Base-by-base conservation (phyloP, 2,888 invertebrate species). In the Ochropleura plecta region DNA sequence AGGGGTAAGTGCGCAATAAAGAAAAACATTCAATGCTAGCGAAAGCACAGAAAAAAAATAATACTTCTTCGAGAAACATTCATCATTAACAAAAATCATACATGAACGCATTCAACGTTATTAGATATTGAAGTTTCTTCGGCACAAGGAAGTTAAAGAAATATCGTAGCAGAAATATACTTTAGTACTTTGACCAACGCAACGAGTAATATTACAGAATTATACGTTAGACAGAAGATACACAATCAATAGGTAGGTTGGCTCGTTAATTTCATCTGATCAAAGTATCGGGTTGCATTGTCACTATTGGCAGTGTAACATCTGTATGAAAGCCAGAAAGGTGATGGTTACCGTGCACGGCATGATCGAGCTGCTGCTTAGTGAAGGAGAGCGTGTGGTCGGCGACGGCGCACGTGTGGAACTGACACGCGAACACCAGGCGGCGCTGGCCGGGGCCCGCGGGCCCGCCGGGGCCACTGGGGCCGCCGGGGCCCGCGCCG, bases 361-460 rank as follows among this genome's bases (percentile, higher is more conserved):
- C 98, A 89, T 98, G 97, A 95, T 99, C 99, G 86, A 99, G 97
- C 92, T 99, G 99, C 90, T 98, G 98, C 91, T 98, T 98, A 78
- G 98, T 98, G 96, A 99, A 98, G 89, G 98, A 97, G 73, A 99
- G 97, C 79, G 98, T 98, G 94, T 98, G 98, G 92, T 98, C 98
- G 65, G 98, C 97, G 84, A 99, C 98, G 71, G 99, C 99, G 96
- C 99, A 99, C 7, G 99, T 99, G 97, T 99, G 99, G 96, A 99
- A 99, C 97, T 99, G 98, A 92, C 98, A 98, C 68, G 98, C 97
- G 96, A 98, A 98, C 87, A 98, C 97, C n/a, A 98, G 97, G 88
- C 98, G 98, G 60, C 98, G 95, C 81, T 90, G 93, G 97, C 96
- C n/a, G 44, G 72, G 18, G 48, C 53, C 53, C 0, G 0, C 40